A percentile compares a stretch with the other conserved stretches of the same genome.
phyloP scores from a whole-genome alignment of 64 coral and sea anemone species.

The Acropora tenuis region DNA sequence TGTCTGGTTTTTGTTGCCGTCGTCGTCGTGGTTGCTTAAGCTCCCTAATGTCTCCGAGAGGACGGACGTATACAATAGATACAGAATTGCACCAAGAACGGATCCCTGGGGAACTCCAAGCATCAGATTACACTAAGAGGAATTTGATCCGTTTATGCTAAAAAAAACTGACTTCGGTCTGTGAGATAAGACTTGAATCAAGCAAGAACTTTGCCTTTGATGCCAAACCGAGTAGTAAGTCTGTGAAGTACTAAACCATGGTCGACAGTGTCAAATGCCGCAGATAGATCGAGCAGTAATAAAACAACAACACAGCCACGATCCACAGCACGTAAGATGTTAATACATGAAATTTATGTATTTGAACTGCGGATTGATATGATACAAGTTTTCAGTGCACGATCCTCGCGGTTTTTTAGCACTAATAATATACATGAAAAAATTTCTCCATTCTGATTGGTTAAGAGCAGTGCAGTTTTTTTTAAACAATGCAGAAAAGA shows the following conservation, averaged over 20 bases:
- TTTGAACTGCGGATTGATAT: too few relatives aligned
- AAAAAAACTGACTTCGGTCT: neutral
- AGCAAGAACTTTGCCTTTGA: neutral
- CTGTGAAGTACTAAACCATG: neutral
- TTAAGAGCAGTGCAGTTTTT: too few relatives aligned
- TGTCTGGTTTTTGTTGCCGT: too few relatives aligned
- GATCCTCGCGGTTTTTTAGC: too few relatives aligned
- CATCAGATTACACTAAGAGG: neutral
- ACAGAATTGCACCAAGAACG: neutral
- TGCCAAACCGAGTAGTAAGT: neutral
- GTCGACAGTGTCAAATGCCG: neutral
- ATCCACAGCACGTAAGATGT: too few relatives aligned
- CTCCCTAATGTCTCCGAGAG: neutral
- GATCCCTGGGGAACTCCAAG: neutral
- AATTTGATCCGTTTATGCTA: neutral
- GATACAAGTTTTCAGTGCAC: too few relatives aligned
- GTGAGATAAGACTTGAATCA: neutral
- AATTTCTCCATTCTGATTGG: too few relatives aligned
- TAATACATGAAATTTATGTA: too few relatives aligned
- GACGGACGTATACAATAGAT: neutral
- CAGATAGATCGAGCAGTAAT: neutral
- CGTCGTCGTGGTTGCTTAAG: too few relatives aligned
- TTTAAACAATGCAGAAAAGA: too few relatives aligned
- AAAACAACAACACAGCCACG: neutral
- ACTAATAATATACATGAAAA: too few relatives aligned